Conservation (phyloP, 2,888 invertebrate genomes). For the Myopa testacea region DNA sequence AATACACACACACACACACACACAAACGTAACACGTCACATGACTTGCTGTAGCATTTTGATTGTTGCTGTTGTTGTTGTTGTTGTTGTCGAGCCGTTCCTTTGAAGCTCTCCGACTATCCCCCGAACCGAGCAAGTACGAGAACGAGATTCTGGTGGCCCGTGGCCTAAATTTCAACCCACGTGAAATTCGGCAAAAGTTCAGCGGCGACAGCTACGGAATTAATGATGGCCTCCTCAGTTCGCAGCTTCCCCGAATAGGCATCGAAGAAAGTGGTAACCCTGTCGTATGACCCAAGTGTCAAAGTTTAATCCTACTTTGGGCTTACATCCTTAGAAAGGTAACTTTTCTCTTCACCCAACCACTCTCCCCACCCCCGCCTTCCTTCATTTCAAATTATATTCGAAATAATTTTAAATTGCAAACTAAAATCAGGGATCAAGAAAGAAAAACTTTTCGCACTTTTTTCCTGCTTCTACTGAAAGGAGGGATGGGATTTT, state of each 20-base stretch:
- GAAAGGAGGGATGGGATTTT: too few relatives aligned
- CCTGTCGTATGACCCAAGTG: neutral
- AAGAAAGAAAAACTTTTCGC: too few relatives aligned
- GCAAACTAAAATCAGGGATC: too few relatives aligned
- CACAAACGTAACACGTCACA: neutral
- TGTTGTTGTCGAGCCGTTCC: neutral
- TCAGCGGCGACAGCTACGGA: constrained; percentile 24
- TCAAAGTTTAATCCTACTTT: neutral
- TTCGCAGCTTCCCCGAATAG: too few relatives aligned
- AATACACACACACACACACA: neutral
- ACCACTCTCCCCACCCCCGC: too few relatives aligned
- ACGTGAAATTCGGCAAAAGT: constrained; percentile 21
- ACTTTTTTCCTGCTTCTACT: too few relatives aligned
- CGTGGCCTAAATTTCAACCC: constrained; percentile 16
- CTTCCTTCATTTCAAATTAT: too few relatives aligned
- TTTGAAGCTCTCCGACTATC: neutral
- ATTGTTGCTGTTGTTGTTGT: neutral
- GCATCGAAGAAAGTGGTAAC: neutral
- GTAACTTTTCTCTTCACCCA: too few relatives aligned
- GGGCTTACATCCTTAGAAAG: too few relatives aligned
- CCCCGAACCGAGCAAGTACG: neutral
- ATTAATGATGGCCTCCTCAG: constrained; percentile 17
- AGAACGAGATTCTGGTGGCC: constrained; percentile 1
- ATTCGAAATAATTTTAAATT: too few relatives aligned
- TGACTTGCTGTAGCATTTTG: neutral